Evolutionary conservation across 2,113 vertebrate species (phyloP), one percentile per base, ranked within the genome.

Genomic region (Anhinga rufa): DNA sequence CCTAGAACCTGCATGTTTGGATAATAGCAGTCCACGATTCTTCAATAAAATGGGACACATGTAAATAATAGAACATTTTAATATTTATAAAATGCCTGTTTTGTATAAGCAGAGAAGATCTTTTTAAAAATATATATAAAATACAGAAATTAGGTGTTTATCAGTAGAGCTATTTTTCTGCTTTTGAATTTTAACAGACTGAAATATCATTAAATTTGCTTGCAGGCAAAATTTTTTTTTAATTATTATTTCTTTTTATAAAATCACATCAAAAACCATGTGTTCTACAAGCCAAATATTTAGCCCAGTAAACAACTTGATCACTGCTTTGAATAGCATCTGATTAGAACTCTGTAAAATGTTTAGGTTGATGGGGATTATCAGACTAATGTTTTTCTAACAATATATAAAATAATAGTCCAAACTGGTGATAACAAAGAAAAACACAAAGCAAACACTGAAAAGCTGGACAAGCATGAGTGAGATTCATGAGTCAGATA

Each of bases 1-100:
- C 72, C 76, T 40, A 86, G 31, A 86, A 61, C 32, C 49, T 82
- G 20, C 48, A 11, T 87, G 36, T 91, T 92, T 91, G 42, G 68
- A 60, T 77, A 40, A 62, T 17, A 88, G 12, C 86, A 85, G 66
- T 57, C 74, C 86, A 15, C 76, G 52, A 87, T 86, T 85, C 49
- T 38, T 72, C 49, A 72, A 52, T 76, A 85, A 95, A 92, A 89
- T 89, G 40, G 77, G 54, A 89, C 86, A 91, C 54, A 34, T 96
- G 96, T 97, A 96, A 95, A 96, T 95, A 96, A 94, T 79, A 89
- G 77, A 91, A 62, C 86, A 66, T 87, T 91, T 94, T 91, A 95
- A 89, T 96, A 97, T 96, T 97, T 96, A 96, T 95, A 46, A 95
- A 94, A 82, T 91, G 61, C 83, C 88, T 87, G 80, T 58, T 94